These are phyloP conservation scores for Argopecten irradians DNA, from an alignment of 1,140 invertebrate genomes.

Conservation along the genomic window DNA sequence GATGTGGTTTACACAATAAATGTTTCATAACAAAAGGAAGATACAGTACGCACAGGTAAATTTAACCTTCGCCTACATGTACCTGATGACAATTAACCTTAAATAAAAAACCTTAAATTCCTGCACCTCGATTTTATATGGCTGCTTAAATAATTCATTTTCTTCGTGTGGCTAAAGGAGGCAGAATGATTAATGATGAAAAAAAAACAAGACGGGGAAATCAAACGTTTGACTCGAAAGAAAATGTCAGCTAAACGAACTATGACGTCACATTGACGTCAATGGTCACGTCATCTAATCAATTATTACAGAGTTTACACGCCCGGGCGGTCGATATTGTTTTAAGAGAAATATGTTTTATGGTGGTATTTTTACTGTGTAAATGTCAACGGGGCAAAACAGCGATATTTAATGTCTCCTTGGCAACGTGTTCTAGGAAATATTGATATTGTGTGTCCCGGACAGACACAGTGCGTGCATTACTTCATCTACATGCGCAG, in stretches of 20 bases:
- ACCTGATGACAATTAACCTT: too few species aligned
- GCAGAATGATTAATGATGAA: not conserved
- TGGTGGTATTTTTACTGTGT: not conserved
- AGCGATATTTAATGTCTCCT: not conserved
- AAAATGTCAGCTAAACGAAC: not conserved
- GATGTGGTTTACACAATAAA: too few species aligned
- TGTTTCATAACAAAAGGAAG: too few species aligned
- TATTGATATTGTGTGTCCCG: not conserved
- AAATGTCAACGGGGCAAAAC: not conserved
- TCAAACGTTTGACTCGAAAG: not conserved
- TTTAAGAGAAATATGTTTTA: not conserved
- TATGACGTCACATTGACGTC: not conserved
- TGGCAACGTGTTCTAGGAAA: not conserved
- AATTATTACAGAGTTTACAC: not conserved
- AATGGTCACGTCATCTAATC: not conserved
- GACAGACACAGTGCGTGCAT: too few species aligned
- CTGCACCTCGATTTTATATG: not conserved
- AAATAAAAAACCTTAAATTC: too few species aligned
- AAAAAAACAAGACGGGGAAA: not conserved
- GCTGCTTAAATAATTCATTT: not conserved
- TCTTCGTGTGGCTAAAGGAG: not conserved
- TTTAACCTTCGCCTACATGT: too few species aligned
- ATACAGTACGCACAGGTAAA: too few species aligned
- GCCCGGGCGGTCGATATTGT: not conserved
- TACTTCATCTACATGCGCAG: too few species aligned